Base-by-base conservation (phyloP, 1,140 invertebrate genomes). In the Drosophila sucinea region DNA sequence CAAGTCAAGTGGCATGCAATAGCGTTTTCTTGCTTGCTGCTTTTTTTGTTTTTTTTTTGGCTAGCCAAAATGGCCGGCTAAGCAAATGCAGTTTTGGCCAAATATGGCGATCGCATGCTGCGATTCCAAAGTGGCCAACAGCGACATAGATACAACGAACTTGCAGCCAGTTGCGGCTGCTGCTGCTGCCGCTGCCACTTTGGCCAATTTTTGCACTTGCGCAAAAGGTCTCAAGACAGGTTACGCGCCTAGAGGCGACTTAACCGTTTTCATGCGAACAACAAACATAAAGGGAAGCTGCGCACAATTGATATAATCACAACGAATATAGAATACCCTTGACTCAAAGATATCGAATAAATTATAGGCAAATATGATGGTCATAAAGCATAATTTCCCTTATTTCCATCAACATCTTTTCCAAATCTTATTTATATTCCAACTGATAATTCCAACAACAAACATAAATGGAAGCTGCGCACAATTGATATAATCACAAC, bases 131-230 rank as follows among this genome's bases (percentile, higher is more conserved):
- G 71, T 84, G 77, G 79, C 79, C 70, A 85, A 66, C 82, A 73
- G 75, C 69, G 68, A 79, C 79, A 82, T 69, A 85, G 79, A 85
- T 86, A 79, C 47, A 51, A 51, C 44, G 44, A 72, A 60, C 54
- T 79, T 54, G 60, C 40, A 30, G 57, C 44, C 29, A 69, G 77
- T 76, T 84, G 44, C 44, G 17, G 60, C 54, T 56, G 68, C 44
- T 17, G 66, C 17, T 41, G 51, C 30, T 35, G 61, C 56, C 56
- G 79, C 67, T 40, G 81, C 66, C 73, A 73, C 70, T 86, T 89
- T 87, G 80, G 84, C 77, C 80, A 87, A 87, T 87, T 87, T 87
- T 84, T 87, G 84, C 85, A 89, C 85, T 90, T 89, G 85, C 81
- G 84, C 85, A 90, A 90, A 89, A 89, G 84, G 84, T 89, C 84